phyloP scores from a whole-genome alignment of 2,888 invertebrate species.

The Drosophila anomelani region DNA sequence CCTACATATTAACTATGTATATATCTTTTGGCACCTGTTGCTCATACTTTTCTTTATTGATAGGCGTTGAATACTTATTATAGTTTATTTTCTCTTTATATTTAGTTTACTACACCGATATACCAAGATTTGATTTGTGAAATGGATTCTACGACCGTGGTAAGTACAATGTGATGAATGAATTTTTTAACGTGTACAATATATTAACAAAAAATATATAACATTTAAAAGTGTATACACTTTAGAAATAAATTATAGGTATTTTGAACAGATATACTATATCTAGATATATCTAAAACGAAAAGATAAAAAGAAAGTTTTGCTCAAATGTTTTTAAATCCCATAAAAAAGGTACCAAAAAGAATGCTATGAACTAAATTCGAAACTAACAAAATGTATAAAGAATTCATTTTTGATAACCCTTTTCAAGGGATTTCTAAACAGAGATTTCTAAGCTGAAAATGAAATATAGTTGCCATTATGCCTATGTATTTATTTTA shows the following conservation, averaged over 20 bases:
- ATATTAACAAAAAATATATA: not conserved
- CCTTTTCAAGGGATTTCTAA: not conserved
- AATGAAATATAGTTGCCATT: not conserved
- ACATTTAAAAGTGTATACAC: no score
- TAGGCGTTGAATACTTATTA: not conserved
- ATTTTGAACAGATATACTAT: no score
- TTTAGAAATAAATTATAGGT: not conserved
- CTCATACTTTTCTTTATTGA: not conserved
- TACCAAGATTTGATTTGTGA: slow-evolving; percentile 7
- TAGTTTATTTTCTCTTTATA: not conserved
- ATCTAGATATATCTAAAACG: not conserved
- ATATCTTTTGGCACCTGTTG: slow-evolving; percentile 3
- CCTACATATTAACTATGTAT: not conserved
- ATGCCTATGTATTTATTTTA: slow-evolving; percentile 1
- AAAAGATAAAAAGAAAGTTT: not conserved
- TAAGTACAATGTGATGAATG: slow-evolving; percentile 1
- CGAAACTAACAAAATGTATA: no score
- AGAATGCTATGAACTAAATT: no score
- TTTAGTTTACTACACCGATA: not conserved
- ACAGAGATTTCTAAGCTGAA: not conserved
- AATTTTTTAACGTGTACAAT: no score
- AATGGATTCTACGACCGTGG: slow-evolving; percentile 27
- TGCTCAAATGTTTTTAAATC: not conserved
- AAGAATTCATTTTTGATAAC: not conserved
- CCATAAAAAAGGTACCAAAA: no score